Percentiles rank a stretch among this genome's conserved stretches.
Conservation (phyloP, 2,888 invertebrate species). For the Molorchus minor region DNA sequence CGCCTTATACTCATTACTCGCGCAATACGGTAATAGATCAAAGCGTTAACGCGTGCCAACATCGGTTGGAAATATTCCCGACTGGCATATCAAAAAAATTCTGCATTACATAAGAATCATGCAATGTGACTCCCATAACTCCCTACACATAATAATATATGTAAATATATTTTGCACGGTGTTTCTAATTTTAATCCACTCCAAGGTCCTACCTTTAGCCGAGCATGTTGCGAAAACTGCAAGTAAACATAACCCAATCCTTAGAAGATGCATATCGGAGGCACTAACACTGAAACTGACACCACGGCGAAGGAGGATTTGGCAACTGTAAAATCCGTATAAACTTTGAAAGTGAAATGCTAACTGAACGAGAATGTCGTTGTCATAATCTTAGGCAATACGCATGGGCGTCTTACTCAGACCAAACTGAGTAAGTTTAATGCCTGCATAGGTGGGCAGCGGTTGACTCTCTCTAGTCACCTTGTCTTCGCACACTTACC, state of each 20-base stretch:
- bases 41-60: too few relatives aligned
- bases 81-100: too few relatives aligned
- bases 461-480: constrained; percentile 34
- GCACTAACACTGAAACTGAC: constrained; percentile 16
- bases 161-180: too few relatives aligned
- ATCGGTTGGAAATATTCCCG: too few relatives aligned
- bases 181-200: constrained; percentile 1
- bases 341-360: constrained; percentile 44
- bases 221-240: constrained; percentile 34
- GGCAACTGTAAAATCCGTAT: neutral
- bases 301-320: constrained; percentile 24
- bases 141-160: too few relatives aligned
- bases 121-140: too few relatives aligned
- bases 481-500: constrained; percentile 20
- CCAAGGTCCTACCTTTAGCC: constrained; percentile 40
- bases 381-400: constrained; percentile 40
- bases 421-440: constrained; percentile 40
- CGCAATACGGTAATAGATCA: too few relatives aligned
- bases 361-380: constrained; percentile 42
- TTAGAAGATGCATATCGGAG: constrained; percentile 5
- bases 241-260: constrained; percentile 33
- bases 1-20: too few relatives aligned
- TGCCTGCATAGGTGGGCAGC: constrained; percentile 36
- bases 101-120: too few relatives aligned
- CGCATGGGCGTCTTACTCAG: constrained; percentile 24